Evolutionary conservation across 2,888 invertebrate species (phyloP), one percentile per base, ranked within the genome.

Genomic region (Stenchaetothrips biformis): DNA sequence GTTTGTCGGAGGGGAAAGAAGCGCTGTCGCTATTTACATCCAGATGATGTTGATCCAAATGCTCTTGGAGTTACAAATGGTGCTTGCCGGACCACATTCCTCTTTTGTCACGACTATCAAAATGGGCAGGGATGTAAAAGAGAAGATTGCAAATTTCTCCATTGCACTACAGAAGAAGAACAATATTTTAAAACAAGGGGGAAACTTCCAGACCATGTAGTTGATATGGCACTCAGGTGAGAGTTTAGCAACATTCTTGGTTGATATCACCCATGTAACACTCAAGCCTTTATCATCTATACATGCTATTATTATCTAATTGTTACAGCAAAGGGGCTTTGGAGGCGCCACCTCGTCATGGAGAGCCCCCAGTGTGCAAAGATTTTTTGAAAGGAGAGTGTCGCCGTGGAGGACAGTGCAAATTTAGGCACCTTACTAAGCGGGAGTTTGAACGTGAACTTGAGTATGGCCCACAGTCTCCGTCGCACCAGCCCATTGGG

Each of bases 131-230:
- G 94, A 85, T 89, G 90, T n/a, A 89, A 95, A 84, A 89, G 90
- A 6, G 91, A 91, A 4, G 92, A 91, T 81, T 94, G 94, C 84
- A 92, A 92, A 84, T 94, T 94, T 85, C 89, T 94, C 77, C 95
- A 95, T 86, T 94, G 94, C 84, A 90, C 92, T 0, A 89, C 92
- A 25, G 90, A 90, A 82, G 93, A 94, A 85, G 94, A 94, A 84
- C 91, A 92, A 82, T 92, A 92, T 83, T 95, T 92, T 84, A 90
- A 92, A 83, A 89, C 89, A 79, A 92, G 92, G 16, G 94, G 94
- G 0, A 91, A 92, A 85, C 88, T 95, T 84, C 93, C 94, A 2
- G 87, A 88, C 49, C 90, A 90, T 84, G 89, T 89, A 79, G 84
- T 86, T 21, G 87, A 87, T 80, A 85, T 86, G 62, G 85, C 85